Evolutionary conservation across 2,888 invertebrate species (phyloP), one percentile per base, ranked within the genome.

Genomic region (Netelia virgata): DNA sequence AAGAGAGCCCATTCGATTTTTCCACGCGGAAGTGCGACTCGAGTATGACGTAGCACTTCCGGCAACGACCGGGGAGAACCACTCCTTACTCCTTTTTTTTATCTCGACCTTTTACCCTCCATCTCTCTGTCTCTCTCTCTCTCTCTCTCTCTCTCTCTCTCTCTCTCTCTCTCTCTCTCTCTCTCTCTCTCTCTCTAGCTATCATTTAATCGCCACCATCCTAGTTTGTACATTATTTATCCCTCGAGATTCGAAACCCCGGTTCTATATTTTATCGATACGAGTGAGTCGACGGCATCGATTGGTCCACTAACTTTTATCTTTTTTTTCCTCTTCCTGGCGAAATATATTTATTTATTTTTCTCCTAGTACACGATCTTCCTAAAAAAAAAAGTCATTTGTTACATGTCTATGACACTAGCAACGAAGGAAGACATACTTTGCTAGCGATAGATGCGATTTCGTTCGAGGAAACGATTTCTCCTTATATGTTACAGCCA

Each of bases 41-140:
- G 89, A 87, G 87, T 90, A 90, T 92, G 91, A 93, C 90, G 86
- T 90, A 93, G 88, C 89, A 89, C 91, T 91, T 92, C 92, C 92
- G 90, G 87, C 41, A 0, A 50, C 69, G 74, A 68, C 70, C n/a
- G 63, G 82, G 64, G 61, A 64, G 41, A 70, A 55, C 73, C 55
- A 59, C 83, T 66, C 43, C 59, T 79, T 57, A 64, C 41, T 23
- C 64, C 57, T 64, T 61, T 76, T 76, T 70, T 50, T 72, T 72
- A 50, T 16, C 16, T 18, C 5, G 20, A 64, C 41, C 53, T 64
- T 72, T 53, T 55, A 63, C 43, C 41, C 55, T 64, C 53, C 41
- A 16, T 55, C 57, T 57, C 57, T n/a, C 57, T 9, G 6, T 9
- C n/a, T 3, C 28, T 61, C 47, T 23, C 57, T 9, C 8, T 9